Evolutionary conservation across 35 echinoderm and acorn worm genomes (phyloP), one percentile per base, ranked within the genome.

Genomic region (Apostichopus californicus): DNA sequence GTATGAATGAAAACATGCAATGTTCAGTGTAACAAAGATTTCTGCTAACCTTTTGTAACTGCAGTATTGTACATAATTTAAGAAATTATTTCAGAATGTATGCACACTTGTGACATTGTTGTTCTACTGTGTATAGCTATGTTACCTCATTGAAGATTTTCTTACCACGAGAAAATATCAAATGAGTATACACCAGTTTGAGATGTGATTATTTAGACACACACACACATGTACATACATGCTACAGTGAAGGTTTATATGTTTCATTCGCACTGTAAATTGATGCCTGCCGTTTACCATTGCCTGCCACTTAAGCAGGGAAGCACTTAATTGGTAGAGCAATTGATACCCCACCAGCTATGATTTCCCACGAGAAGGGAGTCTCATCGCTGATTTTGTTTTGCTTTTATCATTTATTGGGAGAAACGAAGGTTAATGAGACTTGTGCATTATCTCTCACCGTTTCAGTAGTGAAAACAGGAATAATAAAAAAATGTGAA

Each of bases 311-410:
- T 85, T 85, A 58, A 60, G 81, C 81, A 54, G 1, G 71, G n/a
- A 85, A 85, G 54, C 81, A 58, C 81, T 85, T 58, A 85, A 85
- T 85, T 85, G 81, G 81, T 58, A 58, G 81, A 60, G 55, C 81
- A 58, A 59, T 85, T 85, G 55, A 85, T 59, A 23, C 52, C 18
- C 55, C 6, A 17, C 54, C 34, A 22, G 52, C 5, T 59, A 14
- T 85, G 56, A 85, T 85, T 85, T 85, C 81, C 81, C 81, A 85
- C 54, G 81, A 85, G 81, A 55, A 75, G 64, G 64, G 21, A 22
- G 71, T 20, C 20, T 75, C 71, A 7, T 75, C 14, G 71, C 15
- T 75, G 71, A 75, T 75, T 73, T 6, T 73, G 10, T 75, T 20
- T 75, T 14, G 71, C 71, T 22, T 22, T 75, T 75, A 20, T 75